These are phyloP conservation scores for Sebastes nivosus DNA, from an alignment of 2,797 vertebrate genomes.

Conservation along the genomic window DNA sequence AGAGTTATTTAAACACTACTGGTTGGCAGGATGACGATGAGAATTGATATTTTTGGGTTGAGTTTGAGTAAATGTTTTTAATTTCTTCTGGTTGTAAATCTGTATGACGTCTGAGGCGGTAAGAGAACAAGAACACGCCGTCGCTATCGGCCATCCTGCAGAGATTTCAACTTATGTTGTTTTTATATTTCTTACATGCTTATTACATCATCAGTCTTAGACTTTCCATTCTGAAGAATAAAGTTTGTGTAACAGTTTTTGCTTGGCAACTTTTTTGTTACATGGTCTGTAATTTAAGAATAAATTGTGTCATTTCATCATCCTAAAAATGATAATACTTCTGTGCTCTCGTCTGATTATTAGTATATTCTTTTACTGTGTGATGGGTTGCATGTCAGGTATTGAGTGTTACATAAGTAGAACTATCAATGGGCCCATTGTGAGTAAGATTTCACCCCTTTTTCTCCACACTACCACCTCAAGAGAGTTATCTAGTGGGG, in stretches of 20 bases:
- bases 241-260: conserved; percentile 72
- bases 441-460: background rate
- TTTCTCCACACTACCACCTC: background rate
- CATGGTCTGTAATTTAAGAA: conserved; percentile 78
- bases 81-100: conserved; percentile 57
- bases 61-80: conserved; percentile 54
- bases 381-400: background rate
- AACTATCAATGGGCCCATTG: background rate
- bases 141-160: conserved; percentile 42
- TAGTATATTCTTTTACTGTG: background rate
- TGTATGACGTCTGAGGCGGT: conserved; percentile 37
- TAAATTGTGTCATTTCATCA: conserved; percentile 78
- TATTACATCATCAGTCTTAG: conserved; percentile 64
- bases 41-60: conserved; percentile 45
- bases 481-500: background rate
- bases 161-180: conserved; percentile 54
- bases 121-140: conserved; percentile 40
- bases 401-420: background rate
- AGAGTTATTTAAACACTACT: conserved; percentile 72
- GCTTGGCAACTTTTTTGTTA: conserved; percentile 71
- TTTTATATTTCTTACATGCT: conserved; percentile 71
- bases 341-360: background rate
- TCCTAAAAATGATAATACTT: conserved; percentile 33
- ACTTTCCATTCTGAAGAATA: conserved; percentile 66
- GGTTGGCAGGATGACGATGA: conserved; percentile 45